These are phyloP conservation scores for Hyperoplus immaculatus DNA, from an alignment of 2,797 vertebrate species.

Conservation along the genomic window DNA sequence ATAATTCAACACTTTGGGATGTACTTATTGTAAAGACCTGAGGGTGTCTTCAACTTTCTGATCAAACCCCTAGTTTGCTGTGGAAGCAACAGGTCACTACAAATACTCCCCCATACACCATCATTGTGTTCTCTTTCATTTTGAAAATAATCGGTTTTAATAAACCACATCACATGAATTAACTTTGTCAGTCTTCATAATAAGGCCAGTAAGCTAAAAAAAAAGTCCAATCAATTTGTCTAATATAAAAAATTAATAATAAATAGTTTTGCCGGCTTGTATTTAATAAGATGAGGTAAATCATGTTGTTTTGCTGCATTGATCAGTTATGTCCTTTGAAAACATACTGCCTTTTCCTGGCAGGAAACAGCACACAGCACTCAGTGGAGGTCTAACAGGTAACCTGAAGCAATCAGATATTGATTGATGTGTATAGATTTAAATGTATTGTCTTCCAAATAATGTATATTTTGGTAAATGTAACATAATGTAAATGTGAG, in stretches of 20 bases:
- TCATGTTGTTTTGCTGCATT: slow-evolving; percentile 40
- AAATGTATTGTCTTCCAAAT: background rate
- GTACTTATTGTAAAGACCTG: background rate
- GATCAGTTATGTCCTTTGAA: slow-evolving; percentile 50
- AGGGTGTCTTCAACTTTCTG: background rate
- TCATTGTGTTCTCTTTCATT: background rate
- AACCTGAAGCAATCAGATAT: slow-evolving; percentile 10
- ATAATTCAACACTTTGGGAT: background rate
- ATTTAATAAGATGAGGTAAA: slow-evolving; percentile 69
- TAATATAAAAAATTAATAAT: no score
- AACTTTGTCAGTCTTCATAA: background rate
- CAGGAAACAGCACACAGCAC: background rate
- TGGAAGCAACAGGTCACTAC: background rate
- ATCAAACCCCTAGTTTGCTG: background rate
- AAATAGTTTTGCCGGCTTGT: slow-evolving; percentile 7
- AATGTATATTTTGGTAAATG: background rate
- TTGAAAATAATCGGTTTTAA: background rate
- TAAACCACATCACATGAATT: background rate
- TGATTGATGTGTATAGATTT: background rate
- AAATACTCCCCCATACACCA: no score
- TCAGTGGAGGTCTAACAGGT: background rate
- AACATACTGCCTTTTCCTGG: slow-evolving; percentile 25
- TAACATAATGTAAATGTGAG: no score
- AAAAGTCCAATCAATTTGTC: background rate
- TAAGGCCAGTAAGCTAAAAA: background rate